Base-by-base conservation (phyloP, 2,888 invertebrate genomes). In the Allolobophora icterica region DNA sequence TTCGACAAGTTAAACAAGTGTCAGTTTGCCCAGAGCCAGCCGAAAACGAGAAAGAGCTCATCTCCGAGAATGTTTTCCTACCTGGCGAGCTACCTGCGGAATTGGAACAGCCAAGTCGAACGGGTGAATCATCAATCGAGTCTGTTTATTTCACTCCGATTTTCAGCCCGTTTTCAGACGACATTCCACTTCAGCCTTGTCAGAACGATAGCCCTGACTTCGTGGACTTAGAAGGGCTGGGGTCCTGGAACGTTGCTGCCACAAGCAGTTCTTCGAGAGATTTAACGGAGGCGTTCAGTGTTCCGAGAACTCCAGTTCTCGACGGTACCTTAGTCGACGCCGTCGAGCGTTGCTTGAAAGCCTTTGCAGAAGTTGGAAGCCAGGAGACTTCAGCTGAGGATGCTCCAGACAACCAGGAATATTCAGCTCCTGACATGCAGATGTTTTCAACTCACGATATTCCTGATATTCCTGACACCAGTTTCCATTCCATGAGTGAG, bases 311-410 rank as follows among this genome's bases (percentile, higher is more conserved):
- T 30, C 71, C 71, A n/a, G 11, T n/a, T 5, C n/a, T n/a, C 71
- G 30, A 71, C 71, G 1, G 30, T 3, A n/a, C 8, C 71, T 71
- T 71, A n/a, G n/a, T n/a, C 71, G 17, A n/a, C 1, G 71, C 30
- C n/a, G 71, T 30, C 71, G n/a, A n/a, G 71, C 71, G 71, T 71
- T 30, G 71, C 6, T 8, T 71, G n/a, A n/a, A n/a, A 8, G n/a
- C 6, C 1, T 6, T n/a, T n/a, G 71, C 11, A n/a, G 11, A 1
- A n/a, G 71, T 0, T 11, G n/a, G 8, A 13, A 8, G 1, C 8
- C 71, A 30, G 30, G n/a, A n/a, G n/a, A n/a, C n/a, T n/a, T 71
- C 71, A 71, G 71, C n/a, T 30, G 71, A 8, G n/a, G n/a, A 71
- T 71, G 71, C 1, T 71, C 71, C 71, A 30, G 71, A n/a, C n/a